These are phyloP conservation scores for Macroramphosus scolopax DNA, from an alignment of 2,797 vertebrate genomes.

Conservation along the genomic window DNA sequence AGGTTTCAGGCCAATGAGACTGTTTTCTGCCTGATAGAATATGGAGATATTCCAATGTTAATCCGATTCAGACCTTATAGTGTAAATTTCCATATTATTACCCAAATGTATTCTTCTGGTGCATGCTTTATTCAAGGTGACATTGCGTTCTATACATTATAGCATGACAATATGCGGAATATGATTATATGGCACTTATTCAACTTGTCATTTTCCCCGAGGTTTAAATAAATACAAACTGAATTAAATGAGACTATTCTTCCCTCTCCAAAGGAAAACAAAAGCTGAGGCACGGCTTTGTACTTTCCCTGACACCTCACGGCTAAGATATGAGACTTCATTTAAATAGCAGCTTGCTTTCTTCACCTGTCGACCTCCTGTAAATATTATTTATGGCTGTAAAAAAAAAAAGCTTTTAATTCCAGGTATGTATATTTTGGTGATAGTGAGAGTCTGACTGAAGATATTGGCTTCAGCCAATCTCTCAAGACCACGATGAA, in stretches of 20 bases:
- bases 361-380: constrained; percentile 69
- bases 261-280: constrained; percentile 64
- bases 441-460: constrained; percentile 87
- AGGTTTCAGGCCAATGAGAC: constrained; percentile 39
- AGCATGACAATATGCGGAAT: constrained; percentile 76
- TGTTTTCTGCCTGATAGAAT: constrained; percentile 51
- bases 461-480: constrained; percentile 80
- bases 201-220: constrained; percentile 78
- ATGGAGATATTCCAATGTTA: constrained; percentile 72
- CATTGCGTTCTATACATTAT: constrained; percentile 72
- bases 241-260: constrained; percentile 73
- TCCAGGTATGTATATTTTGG: constrained; percentile 77
- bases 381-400: constrained; percentile 80
- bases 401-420: constrained; percentile 76
- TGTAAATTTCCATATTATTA: constrained; percentile 80
- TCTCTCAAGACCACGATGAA: constrained; percentile 95
- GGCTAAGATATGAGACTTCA: constrained; percentile 73
- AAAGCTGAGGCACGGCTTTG: constrained; percentile 66
- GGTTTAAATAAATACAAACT: constrained; percentile 78
- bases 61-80: constrained; percentile 71
- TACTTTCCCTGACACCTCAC: constrained; percentile 70
- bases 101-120: constrained; percentile 77
- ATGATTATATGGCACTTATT: constrained; percentile 80
- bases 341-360: constrained; percentile 76
- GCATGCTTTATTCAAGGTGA: constrained; percentile 81